A percentile compares a stretch with the other conserved stretches of the same genome.
These are phyloP conservation scores for Chaetodon trifascialis DNA, from an alignment of 2,113 vertebrate genomes.

Conservation along the genomic window DNA sequence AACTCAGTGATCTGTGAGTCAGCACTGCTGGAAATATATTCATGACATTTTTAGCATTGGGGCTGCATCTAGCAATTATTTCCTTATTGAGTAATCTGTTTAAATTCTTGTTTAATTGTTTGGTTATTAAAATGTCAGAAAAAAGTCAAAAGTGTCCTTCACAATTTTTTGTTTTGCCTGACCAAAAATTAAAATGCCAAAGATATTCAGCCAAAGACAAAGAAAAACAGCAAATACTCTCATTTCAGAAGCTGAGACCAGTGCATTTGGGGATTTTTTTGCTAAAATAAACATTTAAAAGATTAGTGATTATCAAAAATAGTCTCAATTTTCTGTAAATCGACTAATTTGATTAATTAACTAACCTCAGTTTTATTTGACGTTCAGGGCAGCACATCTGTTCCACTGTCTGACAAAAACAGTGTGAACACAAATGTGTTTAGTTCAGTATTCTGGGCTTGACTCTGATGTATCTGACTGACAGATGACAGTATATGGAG, in stretches of 20 bases:
- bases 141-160: no score
- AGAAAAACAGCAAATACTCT: background rate
- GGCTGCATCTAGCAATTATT: background rate
- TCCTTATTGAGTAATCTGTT: background rate
- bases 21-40: background rate
- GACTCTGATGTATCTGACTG: slow-evolving; percentile 26
- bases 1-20: background rate
- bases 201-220: background rate
- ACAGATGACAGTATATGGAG: slow-evolving; percentile 97
- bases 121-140: background rate
- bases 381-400: background rate
- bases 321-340: no score
- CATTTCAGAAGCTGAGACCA: no score
- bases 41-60: background rate
- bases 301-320: no score
- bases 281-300: no score
- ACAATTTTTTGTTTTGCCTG: background rate
- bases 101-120: background rate
- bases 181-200: background rate
- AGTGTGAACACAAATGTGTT: background rate
- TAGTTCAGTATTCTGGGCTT: slow-evolving; percentile 7
- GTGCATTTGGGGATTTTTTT: no score
- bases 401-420: background rate
- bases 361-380: no score
- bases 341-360: no score